Percentiles rank a stretch among this genome's conserved stretches.
phyloP scores from a whole-genome alignment of 2,888 invertebrate species.

The Epiblema foenella region DNA sequence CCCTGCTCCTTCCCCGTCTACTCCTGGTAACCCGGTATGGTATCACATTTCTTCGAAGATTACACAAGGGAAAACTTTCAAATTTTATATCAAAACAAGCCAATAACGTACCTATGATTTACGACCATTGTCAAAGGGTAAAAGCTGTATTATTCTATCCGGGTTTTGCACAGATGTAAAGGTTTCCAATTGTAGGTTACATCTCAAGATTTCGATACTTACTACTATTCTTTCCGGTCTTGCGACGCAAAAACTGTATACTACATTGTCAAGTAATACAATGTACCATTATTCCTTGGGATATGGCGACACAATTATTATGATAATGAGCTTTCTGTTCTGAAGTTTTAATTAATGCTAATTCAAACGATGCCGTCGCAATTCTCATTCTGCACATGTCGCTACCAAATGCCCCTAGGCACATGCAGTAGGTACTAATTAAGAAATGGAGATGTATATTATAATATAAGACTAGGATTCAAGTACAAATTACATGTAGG shows the following conservation, averaged over 20 bases:
- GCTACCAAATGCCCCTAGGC: constrained; percentile 20
- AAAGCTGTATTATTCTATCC: neutral
- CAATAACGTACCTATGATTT: too few relatives aligned
- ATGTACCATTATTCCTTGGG: constrained; percentile 24
- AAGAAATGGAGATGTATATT: neutral
- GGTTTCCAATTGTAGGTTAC: neutral
- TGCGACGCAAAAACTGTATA: constrained; percentile 9
- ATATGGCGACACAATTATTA: constrained; percentile 37
- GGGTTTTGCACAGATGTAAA: too few relatives aligned
- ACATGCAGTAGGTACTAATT: neutral
- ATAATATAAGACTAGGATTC: neutral
- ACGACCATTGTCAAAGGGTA: too few relatives aligned
- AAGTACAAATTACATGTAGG: neutral
- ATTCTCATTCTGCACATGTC: constrained; percentile 38
- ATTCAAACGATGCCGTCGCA: constrained; percentile 19
- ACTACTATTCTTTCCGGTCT: neutral
- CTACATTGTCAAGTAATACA: constrained; percentile 26
- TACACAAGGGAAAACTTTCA: too few relatives aligned
- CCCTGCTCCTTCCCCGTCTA: neutral
- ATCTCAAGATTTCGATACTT: neutral
- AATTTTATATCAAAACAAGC: too few relatives aligned
- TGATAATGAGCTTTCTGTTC: constrained; percentile 40
- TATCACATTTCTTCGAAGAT: too few relatives aligned
- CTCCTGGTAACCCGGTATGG: too few relatives aligned
- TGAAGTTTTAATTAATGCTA: constrained; percentile 35